Base-by-base conservation (phyloP, 2,797 vertebrate species). In the Eurystomus glaucurus region DNA sequence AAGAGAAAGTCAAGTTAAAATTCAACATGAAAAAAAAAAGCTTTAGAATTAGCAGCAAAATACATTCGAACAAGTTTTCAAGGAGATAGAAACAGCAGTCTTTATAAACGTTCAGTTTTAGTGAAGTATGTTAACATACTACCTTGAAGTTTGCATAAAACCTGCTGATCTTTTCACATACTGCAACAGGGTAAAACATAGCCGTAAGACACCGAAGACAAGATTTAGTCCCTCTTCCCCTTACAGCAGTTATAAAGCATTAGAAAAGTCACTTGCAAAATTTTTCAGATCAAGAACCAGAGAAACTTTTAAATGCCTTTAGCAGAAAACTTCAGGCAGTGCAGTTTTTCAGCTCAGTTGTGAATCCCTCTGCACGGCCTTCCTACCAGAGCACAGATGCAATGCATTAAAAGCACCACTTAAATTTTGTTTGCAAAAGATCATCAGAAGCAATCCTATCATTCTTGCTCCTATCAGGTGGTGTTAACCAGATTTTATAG, bases 1-100 rank as follows among this genome's bases (percentile, higher is more conserved):
- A 71, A 98, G 79, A 98, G 88, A 97, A 89, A 39, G 50, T 60
- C n/a, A 39, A 78, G 90, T 83, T 85, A 57, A 91, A 95, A 69
- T 28, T 50, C 45, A 52, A 57, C 0, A 1, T 17, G 22, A 62
- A 88, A 84, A 25, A 29, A 45, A 48, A 26, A 45, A 86, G 28
- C 28, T 86, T 84, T 35, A 74, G 28, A 85, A 33, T 52, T 48
- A 85, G 70, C 48, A 93, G 66, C 55, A 77, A 66, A n/a, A n/a
- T n/a, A n/a, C n/a, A n/a, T 29, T 57, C 35, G 39, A 70, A 60
- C 15, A 85, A 31, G 41, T 51, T 88, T 90, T 54, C 50, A 69
- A 51, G 39, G 16, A 23, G 31, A 61, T 0, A 62, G 58, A 83
- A 90, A 50, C 0, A 0, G 18, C 68, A 60, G 12, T 61, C 25